Conservation (phyloP, 2,113 vertebrate genomes). For the Brienomyrus longianalis region DNA sequence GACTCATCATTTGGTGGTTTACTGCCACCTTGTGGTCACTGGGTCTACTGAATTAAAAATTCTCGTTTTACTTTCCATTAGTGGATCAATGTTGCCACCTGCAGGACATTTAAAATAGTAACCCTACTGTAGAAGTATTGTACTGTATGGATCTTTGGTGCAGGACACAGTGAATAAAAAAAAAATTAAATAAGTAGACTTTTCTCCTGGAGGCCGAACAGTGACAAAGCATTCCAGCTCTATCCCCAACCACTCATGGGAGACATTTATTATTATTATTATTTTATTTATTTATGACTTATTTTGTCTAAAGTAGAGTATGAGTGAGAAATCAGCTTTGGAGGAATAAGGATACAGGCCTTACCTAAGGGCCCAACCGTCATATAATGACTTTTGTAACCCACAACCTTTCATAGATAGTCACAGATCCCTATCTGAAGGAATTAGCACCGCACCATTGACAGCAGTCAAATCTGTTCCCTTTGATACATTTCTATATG, state of each 20-base stretch:
- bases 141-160: neutral
- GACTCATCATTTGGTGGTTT: constrained; percentile 29
- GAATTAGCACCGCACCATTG: no score
- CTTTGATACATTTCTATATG: no score
- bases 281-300: neutral
- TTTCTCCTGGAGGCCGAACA: neutral
- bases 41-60: neutral
- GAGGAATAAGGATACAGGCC: neutral
- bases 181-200: neutral
- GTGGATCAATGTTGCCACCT: constrained; percentile 43
- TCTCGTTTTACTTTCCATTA: constrained; percentile 17
- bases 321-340: neutral
- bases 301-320: neutral
- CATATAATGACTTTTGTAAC: neutral
- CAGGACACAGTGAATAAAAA: neutral
- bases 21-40: constrained; percentile 42
- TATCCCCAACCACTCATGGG: neutral
- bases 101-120: constrained; percentile 18
- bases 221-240: neutral
- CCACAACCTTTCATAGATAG: neutral
- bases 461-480: no score
- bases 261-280: neutral
- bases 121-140: neutral
- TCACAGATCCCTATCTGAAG: neutral
- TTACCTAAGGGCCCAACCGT: neutral